Conservation (phyloP, 2,113 vertebrate species). For the Azemiops feae region DNA sequence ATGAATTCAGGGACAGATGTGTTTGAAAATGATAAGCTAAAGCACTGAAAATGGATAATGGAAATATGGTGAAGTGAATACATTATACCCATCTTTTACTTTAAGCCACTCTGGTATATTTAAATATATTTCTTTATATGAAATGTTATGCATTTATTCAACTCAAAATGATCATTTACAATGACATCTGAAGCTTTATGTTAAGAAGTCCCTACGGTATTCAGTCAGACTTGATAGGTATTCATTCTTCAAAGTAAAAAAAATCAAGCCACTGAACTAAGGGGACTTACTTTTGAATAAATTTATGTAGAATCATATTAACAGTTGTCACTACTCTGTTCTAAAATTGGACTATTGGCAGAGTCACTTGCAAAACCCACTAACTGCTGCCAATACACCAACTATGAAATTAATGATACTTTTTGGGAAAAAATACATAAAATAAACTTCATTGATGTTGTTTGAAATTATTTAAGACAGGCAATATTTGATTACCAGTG, state of each 20-base stretch:
- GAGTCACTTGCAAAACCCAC: neutral
- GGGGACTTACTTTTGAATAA: neutral
- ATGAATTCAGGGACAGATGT: accelerated
- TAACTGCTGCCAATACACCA: neutral
- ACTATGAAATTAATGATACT: constrained; percentile 11
- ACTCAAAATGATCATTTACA: neutral
- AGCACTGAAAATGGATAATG: neutral
- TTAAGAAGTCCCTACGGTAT: neutral
- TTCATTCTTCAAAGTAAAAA: neutral
- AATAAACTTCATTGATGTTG: neutral
- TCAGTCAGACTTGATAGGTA: neutral
- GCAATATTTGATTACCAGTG: neutral
- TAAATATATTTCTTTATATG: neutral
- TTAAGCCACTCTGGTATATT: neutral
- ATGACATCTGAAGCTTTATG: neutral
- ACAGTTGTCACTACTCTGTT: neutral
- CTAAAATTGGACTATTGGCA: neutral
- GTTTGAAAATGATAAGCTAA: accelerated
- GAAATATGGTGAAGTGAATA: neutral
- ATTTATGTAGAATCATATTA: neutral
- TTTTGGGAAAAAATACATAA: neutral
- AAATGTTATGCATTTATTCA: neutral
- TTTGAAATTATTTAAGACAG: constrained; percentile 24
- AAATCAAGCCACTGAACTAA: neutral
- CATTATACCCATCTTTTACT: neutral